These are phyloP conservation scores for Spisula solida DNA, from an alignment of 2,888 invertebrate genomes.

Conservation along the genomic window DNA sequence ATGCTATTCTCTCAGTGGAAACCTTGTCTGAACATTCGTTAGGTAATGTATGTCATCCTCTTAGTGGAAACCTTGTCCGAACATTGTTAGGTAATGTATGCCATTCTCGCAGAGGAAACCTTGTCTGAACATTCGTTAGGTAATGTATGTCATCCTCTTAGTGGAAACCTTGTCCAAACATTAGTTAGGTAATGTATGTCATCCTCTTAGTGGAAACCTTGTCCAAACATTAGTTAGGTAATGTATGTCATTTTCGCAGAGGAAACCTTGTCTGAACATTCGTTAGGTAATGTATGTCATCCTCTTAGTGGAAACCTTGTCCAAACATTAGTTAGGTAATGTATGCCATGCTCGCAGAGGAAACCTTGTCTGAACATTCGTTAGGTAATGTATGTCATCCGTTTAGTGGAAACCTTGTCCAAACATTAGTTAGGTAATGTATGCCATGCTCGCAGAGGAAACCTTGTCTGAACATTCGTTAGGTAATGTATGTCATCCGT, in stretches of 20 bases:
- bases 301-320: too few species aligned
- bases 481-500: slow-evolving; percentile 53
- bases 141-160: too few species aligned
- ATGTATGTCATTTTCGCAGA: too few species aligned
- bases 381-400: slow-evolving; percentile 49
- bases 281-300: slow-evolving; percentile 45
- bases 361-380: slow-evolving; percentile 38
- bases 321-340: slow-evolving; percentile 46
- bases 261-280: slow-evolving; percentile 42
- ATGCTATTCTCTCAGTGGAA: too few species aligned
- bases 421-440: slow-evolving; percentile 42
- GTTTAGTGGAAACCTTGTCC: too few species aligned
- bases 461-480: slow-evolving; percentile 36
- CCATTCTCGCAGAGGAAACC: too few species aligned
- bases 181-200: slow-evolving; percentile 39
- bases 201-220: too few species aligned
- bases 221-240: slow-evolving; percentile 48
- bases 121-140: slow-evolving; percentile 43
- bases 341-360: too few species aligned
- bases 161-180: slow-evolving; percentile 47
- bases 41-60: slow-evolving; percentile 53
- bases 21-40: slow-evolving; percentile 36
- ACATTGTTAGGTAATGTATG: slow-evolving; percentile 42
- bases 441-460: too few species aligned
- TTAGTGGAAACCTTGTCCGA: slow-evolving; percentile 50